Percentiles rank a stretch among this genome's conserved stretches.
Evolutionary conservation across 2,888 invertebrate species (phyloP).

Genomic region (Invenusta paracnida): DNA sequence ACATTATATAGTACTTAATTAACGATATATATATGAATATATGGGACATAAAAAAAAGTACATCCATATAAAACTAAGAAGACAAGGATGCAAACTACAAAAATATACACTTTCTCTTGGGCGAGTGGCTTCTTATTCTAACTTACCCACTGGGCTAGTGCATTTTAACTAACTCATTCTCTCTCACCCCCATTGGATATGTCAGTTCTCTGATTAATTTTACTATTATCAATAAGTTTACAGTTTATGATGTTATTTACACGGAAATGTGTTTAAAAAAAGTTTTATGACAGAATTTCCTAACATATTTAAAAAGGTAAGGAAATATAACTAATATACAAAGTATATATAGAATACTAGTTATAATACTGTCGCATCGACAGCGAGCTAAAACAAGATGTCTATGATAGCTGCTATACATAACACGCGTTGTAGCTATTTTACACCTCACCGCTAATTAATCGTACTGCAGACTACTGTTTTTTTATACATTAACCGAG

Average conservation of each 20-base stretch:
- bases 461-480: too few species aligned
- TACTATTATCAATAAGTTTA: background rate
- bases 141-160: background rate
- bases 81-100: background rate
- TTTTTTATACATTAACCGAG: too few species aligned
- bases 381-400: too few species aligned
- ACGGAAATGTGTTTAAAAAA: background rate
- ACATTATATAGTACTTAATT: too few species aligned
- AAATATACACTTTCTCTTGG: background rate
- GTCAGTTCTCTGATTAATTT: background rate
- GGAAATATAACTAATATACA: background rate
- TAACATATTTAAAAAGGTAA: background rate
- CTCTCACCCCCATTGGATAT: background rate
- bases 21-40: too few species aligned
- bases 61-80: too few species aligned
- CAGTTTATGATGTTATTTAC: background rate
- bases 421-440: too few species aligned
- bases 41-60: too few species aligned
- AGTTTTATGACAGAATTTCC: background rate
- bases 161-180: background rate
- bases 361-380: too few species aligned
- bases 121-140: background rate
- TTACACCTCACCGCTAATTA: too few species aligned
- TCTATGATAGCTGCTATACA: too few species aligned
- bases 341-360: too few species aligned